Evolutionary conservation across 2,797 vertebrate species (phyloP).

Genomic region (Bradypus variegatus): DNA sequence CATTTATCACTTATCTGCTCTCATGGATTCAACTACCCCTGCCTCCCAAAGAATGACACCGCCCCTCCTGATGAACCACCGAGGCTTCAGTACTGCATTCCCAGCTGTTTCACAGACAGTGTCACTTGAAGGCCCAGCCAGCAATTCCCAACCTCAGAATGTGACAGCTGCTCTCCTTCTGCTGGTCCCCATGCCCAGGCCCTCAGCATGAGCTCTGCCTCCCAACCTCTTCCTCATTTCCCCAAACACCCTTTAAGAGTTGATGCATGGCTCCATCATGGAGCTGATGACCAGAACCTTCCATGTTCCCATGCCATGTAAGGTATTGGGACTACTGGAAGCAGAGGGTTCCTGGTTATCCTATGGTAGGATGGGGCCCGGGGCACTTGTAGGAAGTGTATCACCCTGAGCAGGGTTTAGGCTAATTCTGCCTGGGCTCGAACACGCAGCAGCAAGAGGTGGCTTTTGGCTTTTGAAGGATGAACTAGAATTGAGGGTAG

Average conservation of each 20-base stretch:
- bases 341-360: no score
- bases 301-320: fast-evolving
- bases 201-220: neutral
- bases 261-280: neutral
- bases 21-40: neutral
- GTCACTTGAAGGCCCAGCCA: neutral
- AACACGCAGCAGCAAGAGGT: neutral
- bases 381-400: neutral
- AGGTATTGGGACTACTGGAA: neutral
- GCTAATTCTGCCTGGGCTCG: neutral
- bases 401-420: neutral
- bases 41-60: neutral
- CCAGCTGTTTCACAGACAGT: neutral
- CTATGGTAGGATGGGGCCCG: neutral
- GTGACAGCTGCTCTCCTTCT: neutral
- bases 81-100: neutral
- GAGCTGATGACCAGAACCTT: neutral
- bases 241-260: neutral
- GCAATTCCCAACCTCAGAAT: neutral
- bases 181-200: neutral
- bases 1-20: neutral
- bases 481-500: neutral
- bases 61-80: neutral
- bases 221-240: neutral
- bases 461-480: neutral